These are phyloP conservation scores for Leguminivora glycinivorella DNA, from an alignment of 1,140 invertebrate species.

Conservation along the genomic window DNA sequence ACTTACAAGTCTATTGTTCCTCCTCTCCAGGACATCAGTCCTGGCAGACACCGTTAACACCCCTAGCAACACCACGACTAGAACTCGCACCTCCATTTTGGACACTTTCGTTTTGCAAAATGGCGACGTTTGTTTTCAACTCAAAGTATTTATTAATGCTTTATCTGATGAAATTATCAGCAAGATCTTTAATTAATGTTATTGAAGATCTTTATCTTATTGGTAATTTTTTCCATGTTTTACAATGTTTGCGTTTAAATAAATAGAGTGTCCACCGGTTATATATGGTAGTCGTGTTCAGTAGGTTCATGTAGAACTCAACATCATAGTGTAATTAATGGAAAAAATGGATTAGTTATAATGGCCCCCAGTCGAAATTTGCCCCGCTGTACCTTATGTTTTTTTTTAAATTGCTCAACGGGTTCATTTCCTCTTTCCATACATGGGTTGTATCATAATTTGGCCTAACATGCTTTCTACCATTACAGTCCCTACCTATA, in stretches of 20 bases:
- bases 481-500: neutral
- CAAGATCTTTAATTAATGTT: neutral
- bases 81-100: neutral
- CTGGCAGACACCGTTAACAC: neutral
- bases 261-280: too few species aligned
- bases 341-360: too few species aligned
- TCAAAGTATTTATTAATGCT: neutral
- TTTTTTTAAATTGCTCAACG: too few species aligned
- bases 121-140: neutral
- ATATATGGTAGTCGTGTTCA: too few species aligned
- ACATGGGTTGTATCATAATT: neutral
- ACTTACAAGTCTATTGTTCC: conserved; percentile 2
- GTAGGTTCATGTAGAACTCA: too few species aligned
- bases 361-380: too few species aligned
- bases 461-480: neutral
- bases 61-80: neutral
- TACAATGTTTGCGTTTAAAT: too few species aligned
- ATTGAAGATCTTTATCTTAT: neutral
- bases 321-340: too few species aligned
- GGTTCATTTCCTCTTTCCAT: too few species aligned
- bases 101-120: neutral
- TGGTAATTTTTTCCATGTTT: too few species aligned
- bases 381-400: too few species aligned
- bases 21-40: neutral
- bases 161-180: neutral